These are phyloP conservation scores for Tolypeutes matacus DNA, from an alignment of 2,797 vertebrate genomes.

Conservation along the genomic window DNA sequence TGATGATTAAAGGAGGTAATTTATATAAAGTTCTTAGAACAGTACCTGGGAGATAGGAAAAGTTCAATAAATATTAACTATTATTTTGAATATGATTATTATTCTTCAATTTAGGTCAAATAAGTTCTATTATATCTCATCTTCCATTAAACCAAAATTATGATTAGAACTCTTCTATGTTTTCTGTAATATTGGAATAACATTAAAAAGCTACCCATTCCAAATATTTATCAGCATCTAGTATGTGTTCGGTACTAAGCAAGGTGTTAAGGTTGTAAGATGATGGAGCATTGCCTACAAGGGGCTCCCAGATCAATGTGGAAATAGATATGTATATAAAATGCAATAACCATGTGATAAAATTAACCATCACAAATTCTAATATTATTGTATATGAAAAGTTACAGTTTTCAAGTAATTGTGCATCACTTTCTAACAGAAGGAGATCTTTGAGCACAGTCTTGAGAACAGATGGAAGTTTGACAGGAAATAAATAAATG, in stretches of 20 bases:
- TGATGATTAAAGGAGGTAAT: not conserved
- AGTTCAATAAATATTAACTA: not conserved
- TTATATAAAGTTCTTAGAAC: conserved; percentile 15
- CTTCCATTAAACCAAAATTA: conserved; percentile 1
- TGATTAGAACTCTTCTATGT: not conserved
- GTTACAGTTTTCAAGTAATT: not conserved
- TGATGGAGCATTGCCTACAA: not conserved
- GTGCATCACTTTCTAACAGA: not conserved
- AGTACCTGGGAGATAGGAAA: not conserved
- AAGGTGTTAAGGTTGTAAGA: not conserved
- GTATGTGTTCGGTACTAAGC: too few species aligned
- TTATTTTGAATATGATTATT: conserved; percentile 42
- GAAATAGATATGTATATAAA: not conserved
- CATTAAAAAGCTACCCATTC: conserved; percentile 8
- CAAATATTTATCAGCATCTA: not conserved
- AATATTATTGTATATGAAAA: not conserved
- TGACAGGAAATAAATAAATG: not conserved
- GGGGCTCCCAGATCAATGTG: not conserved
- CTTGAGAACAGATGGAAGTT: not conserved
- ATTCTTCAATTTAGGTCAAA: not conserved
- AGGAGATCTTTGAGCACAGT: not conserved
- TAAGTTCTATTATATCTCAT: conserved; percentile 1
- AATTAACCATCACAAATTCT: not conserved
- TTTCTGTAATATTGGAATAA: not conserved
- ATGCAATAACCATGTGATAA: not conserved